Base-by-base conservation (phyloP, 1,140 invertebrate genomes). In the Tyrophagus putrescentiae region DNA sequence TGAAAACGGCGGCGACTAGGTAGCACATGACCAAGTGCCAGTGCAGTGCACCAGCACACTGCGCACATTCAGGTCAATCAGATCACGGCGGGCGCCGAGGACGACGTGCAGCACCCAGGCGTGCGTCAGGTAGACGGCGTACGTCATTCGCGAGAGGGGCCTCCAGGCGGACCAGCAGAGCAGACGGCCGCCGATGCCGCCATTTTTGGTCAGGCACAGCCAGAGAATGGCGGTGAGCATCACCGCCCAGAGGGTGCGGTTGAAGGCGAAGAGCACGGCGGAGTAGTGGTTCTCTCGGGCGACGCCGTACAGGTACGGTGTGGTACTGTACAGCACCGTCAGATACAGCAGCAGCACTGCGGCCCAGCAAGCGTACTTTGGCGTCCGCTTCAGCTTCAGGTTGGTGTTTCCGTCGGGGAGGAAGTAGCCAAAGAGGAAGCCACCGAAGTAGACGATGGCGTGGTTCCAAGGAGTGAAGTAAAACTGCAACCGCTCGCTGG, bases 401-500 rank as follows among this genome's bases (percentile, higher is more conserved):
- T 2, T 9, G 4, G 13, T 57, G 28, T 41, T 16, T 13, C 18
- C 16, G 11, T 23, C 25, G 13, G 29, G 21, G 16, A 52, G 1
- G 6, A 42, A 1, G 1, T 53, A 25, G 25, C 57, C 57, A 3
- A 52, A 59, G 2, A 44, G n/a, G 3, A 59, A 18, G n/a, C 57
- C 57, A 23, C 29, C 27, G 28, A 59, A 59, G 27, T 42, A 59
- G 1, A 32, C 27, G 1, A 16, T 16, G n/a, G 21, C 33, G 23
- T 59, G 57, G 31, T 21, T 16, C 57, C 57, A 59, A 2, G 57
- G 57, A 27, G 44, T 59, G 4, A 59, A 32, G 31, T 42, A 23
- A 28, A 59, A 57, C 7, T 18, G 28, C 11, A 58, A 28, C 13
- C 13, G 21, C 21, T 39, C 13, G 36, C 36, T 39, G 13, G 13